Evolutionary conservation across 2,888 invertebrate species (phyloP), one percentile per base, ranked within the genome.

Genomic region (Parascotia fuliginaria): DNA sequence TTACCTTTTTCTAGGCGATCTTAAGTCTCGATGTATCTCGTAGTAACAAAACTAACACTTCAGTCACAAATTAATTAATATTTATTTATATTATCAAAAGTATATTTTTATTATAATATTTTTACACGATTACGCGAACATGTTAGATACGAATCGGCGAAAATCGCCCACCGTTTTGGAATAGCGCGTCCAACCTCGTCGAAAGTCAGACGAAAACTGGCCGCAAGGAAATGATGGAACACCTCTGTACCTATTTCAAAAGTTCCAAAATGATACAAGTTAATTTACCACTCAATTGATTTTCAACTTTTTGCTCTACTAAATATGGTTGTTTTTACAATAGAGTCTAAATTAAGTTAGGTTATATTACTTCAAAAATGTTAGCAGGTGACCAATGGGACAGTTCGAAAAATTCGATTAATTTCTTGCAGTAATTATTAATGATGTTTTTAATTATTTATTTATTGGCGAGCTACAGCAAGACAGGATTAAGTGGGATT

Each of bases 191-290:
- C 66, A 50, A 15, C 33, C 55, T 16, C 34, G 43, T 31, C 44
- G 39, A 71, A 60, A 47, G 74, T 49, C 71, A 52, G 55, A 55
- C 71, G 75, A 64, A 67, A 70, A 85, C 85, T 84, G 80, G 65
- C 65, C 50, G 34, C 57, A 75, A 77, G 79, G 68, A 80, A 83
- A 81, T 81, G 73, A 81, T 78, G 71, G 74, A 83, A 82, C 82
- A 83, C 82, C 82, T 81, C 70, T 60, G 65, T 68, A 65, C 69
- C 59, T 48, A 55, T 53, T 59, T 53, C 50, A 31, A 60, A 75
- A 64, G 52, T 70, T 58, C 50, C 34, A 70, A 53, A 72, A 81
- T 60, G 70, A 68, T 79, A 56, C 70, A 84, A 75, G 73, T 70
- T 59, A 37, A 36, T 2, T 12, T 12, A 13, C 1, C 9, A 0